A percentile compares a stretch with the other conserved stretches of the same genome.
phyloP scores from a whole-genome alignment of 2,113 vertebrate species.

The Carollia perspicillata region DNA sequence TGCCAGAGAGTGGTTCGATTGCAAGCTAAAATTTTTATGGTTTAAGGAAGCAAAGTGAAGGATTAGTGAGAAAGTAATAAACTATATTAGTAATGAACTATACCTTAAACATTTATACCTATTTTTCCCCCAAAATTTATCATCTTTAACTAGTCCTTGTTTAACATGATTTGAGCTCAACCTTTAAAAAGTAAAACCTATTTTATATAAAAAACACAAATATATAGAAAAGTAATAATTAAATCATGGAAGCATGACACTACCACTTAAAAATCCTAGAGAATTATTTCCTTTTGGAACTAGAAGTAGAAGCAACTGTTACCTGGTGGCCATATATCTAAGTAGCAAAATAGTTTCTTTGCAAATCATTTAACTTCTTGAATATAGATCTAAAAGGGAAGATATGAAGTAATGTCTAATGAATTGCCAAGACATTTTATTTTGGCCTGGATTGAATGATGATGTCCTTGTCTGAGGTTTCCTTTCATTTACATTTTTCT shows the following conservation, averaged over 20 bases:
- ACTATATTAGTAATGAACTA: neutral
- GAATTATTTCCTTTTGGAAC: neutral
- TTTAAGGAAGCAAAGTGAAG: neutral
- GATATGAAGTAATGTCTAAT: neutral
- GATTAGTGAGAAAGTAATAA: neutral
- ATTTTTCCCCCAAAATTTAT: neutral
- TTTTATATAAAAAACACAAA: conserved; percentile 16
- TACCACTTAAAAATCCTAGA: neutral
- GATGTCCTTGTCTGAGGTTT: neutral
- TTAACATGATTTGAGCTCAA: neutral
- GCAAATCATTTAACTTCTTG: neutral
- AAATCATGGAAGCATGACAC: neutral
- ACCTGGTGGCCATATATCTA: neutral
- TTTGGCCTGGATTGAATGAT: neutral
- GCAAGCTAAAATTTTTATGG: neutral
- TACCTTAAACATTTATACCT: neutral
- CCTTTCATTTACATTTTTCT: neutral
- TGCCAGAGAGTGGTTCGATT: neutral
- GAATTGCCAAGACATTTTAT: neutral
- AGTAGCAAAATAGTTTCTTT: neutral
- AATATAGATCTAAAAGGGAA: neutral
- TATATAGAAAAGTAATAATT: neutral
- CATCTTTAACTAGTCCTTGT: neutral
- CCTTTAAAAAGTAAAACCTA: neutral
- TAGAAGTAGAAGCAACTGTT: neutral